phyloP scores from a whole-genome alignment of 2,797 vertebrate species.

The Clarias laeviceps region DNA sequence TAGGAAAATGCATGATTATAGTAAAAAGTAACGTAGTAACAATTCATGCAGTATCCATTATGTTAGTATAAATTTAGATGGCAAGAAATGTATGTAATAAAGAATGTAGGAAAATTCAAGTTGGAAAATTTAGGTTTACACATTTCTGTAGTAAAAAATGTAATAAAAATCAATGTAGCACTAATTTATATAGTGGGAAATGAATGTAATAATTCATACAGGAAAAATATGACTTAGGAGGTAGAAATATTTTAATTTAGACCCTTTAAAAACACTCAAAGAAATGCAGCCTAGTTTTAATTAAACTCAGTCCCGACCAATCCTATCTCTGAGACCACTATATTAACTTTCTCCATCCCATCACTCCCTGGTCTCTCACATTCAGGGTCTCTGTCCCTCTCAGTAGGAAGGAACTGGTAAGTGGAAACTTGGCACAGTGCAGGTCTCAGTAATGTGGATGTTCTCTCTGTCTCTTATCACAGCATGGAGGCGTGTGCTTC shows the following conservation, averaged over 20 bases:
- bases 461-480: not conserved
- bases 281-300: no score
- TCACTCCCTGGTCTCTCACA: not conserved
- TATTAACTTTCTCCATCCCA: not conserved
- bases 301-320: not conserved
- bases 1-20: not conserved
- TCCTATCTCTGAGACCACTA: not conserved
- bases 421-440: not conserved
- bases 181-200: not conserved
- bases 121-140: no score
- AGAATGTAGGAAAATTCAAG: no score
- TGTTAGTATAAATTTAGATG: no score
- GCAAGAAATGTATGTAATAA: no score
- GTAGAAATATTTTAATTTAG: not conserved
- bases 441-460: not conserved
- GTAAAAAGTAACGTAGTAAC: not conserved
- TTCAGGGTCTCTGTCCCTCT: not conserved
- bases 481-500: not conserved
- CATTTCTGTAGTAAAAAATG: no score
- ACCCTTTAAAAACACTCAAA: not conserved
- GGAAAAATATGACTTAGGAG: not conserved
- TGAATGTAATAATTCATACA: not conserved
- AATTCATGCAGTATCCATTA: not conserved
- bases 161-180: no score
- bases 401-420: not conserved